phyloP scores from a whole-genome alignment of 2,888 invertebrate species.

The Encarsia formosa region DNA sequence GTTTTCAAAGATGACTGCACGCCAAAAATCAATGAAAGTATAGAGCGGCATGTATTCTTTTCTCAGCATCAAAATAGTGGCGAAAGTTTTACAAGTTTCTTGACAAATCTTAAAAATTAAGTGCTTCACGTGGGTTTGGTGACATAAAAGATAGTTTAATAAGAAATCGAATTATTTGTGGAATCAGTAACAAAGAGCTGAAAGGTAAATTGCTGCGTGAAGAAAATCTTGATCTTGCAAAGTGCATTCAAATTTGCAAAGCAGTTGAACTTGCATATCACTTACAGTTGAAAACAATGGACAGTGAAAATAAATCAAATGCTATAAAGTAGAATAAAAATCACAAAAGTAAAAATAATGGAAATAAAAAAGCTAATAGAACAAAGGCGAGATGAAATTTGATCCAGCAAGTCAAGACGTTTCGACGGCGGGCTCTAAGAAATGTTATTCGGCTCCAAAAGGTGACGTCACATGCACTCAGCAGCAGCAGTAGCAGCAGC shows the following conservation, averaged over 20 bases:
- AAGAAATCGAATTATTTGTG: conserved; percentile 30
- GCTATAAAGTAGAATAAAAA: not conserved
- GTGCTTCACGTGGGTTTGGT: conserved; percentile 32
- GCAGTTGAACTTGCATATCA: conserved; percentile 29
- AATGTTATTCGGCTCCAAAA: not conserved
- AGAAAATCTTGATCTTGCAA: conserved; percentile 24
- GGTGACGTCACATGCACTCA: not conserved
- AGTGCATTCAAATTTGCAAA: conserved; percentile 27
- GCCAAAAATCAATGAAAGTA: conserved; percentile 26
- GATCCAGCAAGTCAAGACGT: not conserved
- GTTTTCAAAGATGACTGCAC: conserved; percentile 29
- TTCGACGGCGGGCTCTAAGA: not conserved
- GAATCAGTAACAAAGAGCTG: conserved; percentile 25
- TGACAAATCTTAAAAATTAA: conserved; percentile 31
- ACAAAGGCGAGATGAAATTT: not conserved
- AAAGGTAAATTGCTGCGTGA: conserved; percentile 31
- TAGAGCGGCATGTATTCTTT: conserved; percentile 32
- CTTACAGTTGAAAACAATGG: conserved; percentile 21
- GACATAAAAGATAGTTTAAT: conserved; percentile 29
- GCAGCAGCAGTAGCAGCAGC: not conserved
- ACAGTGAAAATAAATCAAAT: not conserved
- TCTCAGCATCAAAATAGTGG: conserved; percentile 20
- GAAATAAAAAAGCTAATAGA: not conserved
- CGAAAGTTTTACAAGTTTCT: conserved; percentile 29
- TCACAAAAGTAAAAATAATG: not conserved